Conservation (phyloP, 64 coral and sea anemone species). For the Dendrophyllia cribrosa region DNA sequence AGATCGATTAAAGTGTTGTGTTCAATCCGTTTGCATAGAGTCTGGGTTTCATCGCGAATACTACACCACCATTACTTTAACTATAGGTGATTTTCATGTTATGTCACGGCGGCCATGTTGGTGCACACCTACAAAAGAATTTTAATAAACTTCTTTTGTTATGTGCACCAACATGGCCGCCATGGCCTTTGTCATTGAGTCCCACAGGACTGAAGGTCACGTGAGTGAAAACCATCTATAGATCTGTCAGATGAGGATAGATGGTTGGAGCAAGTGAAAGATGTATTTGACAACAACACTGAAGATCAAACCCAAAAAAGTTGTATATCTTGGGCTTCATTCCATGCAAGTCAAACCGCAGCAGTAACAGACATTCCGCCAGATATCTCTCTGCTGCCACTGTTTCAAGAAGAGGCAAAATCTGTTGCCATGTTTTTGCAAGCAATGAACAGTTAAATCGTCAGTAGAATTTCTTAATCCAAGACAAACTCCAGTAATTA, state of each 20-base stretch:
- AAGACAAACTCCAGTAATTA: neutral
- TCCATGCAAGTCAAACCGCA: slow-evolving; percentile 10
- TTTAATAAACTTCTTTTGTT: too few species aligned
- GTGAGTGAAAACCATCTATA: too few species aligned
- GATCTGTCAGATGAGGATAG: slow-evolving; percentile 6
- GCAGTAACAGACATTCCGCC: slow-evolving; percentile 16
- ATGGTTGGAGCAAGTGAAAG: slow-evolving; percentile 27
- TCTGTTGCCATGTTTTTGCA: neutral
- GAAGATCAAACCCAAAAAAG: neutral
- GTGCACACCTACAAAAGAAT: too few species aligned
- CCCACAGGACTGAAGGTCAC: too few species aligned
- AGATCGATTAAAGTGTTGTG: too few species aligned
- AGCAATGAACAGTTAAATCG: slow-evolving; percentile 11
- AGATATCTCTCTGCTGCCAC: slow-evolving; percentile 18
- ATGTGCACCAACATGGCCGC: too few species aligned
- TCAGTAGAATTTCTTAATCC: slow-evolving; percentile 15
- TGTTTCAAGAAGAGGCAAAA: slow-evolving; percentile 40
- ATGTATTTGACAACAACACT: slow-evolving; percentile 23
- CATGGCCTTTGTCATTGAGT: too few species aligned
- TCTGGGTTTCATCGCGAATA: too few species aligned
- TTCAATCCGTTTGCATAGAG: too few species aligned
- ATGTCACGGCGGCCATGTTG: too few species aligned
- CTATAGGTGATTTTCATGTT: too few species aligned
- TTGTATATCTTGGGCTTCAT: slow-evolving; percentile 40
- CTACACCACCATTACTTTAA: too few species aligned